phyloP scores from a whole-genome alignment of 2,113 vertebrate genomes.

The Malurus alboscapulatus region DNA sequence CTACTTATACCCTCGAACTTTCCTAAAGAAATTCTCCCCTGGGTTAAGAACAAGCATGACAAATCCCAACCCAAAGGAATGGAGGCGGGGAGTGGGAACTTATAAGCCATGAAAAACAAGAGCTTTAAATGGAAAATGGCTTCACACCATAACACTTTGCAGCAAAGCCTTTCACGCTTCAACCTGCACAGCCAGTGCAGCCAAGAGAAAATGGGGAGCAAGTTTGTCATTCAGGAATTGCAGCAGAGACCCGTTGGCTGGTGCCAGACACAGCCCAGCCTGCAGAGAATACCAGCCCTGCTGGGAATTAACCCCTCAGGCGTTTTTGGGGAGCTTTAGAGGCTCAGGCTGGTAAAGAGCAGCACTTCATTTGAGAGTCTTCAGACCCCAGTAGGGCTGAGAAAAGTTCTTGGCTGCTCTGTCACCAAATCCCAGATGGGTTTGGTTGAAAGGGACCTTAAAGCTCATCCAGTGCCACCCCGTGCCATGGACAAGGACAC shows the following conservation, averaged over 20 bases:
- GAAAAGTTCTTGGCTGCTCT: not conserved
- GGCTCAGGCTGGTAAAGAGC: not conserved
- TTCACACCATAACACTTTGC: not conserved
- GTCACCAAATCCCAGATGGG: not conserved
- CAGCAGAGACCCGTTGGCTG: not conserved
- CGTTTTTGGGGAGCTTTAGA: fast-evolving
- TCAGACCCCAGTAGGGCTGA: not conserved
- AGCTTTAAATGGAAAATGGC: not conserved
- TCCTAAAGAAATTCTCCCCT: slow-evolving; percentile 18
- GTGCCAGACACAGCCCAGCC: not conserved
- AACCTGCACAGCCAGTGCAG: not conserved
- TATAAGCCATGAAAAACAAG: slow-evolving; percentile 11
- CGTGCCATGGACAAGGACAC: not conserved
- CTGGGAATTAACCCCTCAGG: fast-evolving
- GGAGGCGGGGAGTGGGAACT: not conserved
- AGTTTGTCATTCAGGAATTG: not conserved
- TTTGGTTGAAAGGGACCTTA: not conserved
- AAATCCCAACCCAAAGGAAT: slow-evolving; percentile 10
- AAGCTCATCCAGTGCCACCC: not conserved
- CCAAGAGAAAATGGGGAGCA: not conserved
- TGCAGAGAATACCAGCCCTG: not conserved
- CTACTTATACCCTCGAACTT: slow-evolving; percentile 36
- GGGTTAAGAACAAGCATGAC: slow-evolving; percentile 39
- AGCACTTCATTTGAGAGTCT: not conserved
- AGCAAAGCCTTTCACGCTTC: not conserved